Conservation (phyloP, 2,797 vertebrate genomes). For the Decapterus maruadsi region DNA sequence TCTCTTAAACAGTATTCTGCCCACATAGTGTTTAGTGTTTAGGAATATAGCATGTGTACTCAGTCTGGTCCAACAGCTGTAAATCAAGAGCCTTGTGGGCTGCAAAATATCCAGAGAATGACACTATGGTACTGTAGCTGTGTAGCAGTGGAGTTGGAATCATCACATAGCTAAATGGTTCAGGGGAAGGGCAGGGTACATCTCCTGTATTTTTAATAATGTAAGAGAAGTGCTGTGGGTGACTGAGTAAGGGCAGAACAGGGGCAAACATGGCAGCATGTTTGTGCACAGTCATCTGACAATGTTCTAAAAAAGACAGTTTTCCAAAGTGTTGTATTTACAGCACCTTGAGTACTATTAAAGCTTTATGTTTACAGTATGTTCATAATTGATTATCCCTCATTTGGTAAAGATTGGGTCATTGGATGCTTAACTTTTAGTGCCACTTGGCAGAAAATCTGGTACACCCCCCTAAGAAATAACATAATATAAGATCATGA, state of each 20-base stretch:
- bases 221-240: not conserved
- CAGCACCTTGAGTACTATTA: not conserved
- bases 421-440: constrained; percentile 4
- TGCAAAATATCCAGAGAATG: not conserved
- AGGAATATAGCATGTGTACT: no score
- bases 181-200: not conserved
- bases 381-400: not conserved
- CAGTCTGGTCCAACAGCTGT: not conserved
- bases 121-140: not conserved
- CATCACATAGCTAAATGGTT: not conserved
- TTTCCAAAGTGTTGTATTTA: constrained; percentile 5
- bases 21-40: no score
- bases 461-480: constrained; percentile 26
- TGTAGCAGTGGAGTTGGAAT: not conserved
- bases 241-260: not conserved
- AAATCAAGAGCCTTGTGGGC: not conserved
- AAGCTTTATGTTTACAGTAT: not conserved
- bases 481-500: constrained; percentile 5
- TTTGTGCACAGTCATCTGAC: not conserved
- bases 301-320: no score
- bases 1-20: not conserved
- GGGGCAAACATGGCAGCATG: not conserved
- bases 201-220: not conserved
- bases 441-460: constrained; percentile 20
- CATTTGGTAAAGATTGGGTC: constrained; percentile 1